Evolutionary conservation across 2,113 vertebrate genomes (phyloP).

Genomic region (Upupa epops): DNA sequence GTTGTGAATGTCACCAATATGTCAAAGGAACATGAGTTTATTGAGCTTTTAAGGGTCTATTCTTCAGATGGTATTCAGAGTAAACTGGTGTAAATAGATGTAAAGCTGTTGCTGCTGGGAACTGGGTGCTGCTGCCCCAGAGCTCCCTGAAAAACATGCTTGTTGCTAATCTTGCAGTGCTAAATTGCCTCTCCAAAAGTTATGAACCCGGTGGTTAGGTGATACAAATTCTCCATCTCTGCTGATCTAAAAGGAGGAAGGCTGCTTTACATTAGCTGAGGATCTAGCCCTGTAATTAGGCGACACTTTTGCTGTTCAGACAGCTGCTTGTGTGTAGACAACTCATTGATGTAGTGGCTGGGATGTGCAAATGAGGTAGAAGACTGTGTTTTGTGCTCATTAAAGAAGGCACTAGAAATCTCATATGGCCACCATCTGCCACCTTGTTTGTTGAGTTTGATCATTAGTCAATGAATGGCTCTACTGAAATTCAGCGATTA

Average conservation of each 20-base stretch:
- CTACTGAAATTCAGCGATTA: not conserved
- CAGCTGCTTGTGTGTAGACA: not conserved
- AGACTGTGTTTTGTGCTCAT: not conserved
- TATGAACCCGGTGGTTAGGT: fast-evolving
- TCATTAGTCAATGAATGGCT: not conserved
- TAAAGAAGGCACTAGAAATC: not conserved
- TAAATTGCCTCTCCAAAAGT: not conserved
- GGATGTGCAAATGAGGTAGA: not conserved
- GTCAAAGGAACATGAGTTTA: conserved; percentile 1
- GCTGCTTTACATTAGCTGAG: not conserved
- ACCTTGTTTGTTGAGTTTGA: conserved; percentile 6
- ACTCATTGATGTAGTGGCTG: not conserved
- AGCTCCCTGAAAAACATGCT: not conserved
- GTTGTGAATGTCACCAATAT: not conserved
- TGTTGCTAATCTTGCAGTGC: not conserved
- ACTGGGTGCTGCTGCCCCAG: not conserved
- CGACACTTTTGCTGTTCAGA: not conserved
- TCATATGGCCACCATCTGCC: conserved; percentile 8
- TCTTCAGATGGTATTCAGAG: not conserved
- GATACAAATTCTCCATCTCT: not conserved
- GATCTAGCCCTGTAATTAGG: not conserved
- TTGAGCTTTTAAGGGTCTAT: not conserved
- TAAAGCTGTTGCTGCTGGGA: not conserved
- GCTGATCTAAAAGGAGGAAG: not conserved
- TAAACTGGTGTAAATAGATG: not conserved